phyloP scores from a whole-genome alignment of 2,113 vertebrate genomes.

The Ameiurus melas region DNA sequence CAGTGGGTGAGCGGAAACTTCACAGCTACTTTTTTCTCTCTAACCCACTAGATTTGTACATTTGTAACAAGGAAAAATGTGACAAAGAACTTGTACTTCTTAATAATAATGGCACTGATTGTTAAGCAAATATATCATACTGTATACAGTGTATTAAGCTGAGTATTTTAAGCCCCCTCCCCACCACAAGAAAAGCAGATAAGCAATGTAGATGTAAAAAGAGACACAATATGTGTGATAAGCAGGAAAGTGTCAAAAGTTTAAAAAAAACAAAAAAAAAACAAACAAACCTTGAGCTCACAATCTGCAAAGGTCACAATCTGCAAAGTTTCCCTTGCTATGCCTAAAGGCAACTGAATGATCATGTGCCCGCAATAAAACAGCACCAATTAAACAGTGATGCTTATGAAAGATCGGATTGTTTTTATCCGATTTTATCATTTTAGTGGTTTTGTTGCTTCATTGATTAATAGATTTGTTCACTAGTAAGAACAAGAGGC shows the following conservation, averaged over 20 bases:
- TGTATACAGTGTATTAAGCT: neutral
- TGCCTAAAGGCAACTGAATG: constrained; percentile 10
- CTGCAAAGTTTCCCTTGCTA: neutral
- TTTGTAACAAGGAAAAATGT: neutral
- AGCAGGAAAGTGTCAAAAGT: neutral
- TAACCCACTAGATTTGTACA: neutral
- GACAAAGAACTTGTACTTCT: neutral
- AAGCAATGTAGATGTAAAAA: neutral
- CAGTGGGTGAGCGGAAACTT: neutral
- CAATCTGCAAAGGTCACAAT: neutral
- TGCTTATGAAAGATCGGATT: constrained; percentile 28
- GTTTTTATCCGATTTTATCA: neutral
- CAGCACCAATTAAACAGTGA: neutral
- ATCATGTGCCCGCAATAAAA: constrained; percentile 33
- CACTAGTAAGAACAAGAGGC: neutral
- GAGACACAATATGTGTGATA: neutral
- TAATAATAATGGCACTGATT: neutral
- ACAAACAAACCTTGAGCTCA: neutral
- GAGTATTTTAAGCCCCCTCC: neutral
- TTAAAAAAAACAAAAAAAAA: neutral
- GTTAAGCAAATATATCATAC: neutral
- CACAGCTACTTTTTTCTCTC: neutral
- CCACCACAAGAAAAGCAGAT: neutral
- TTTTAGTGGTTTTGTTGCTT: neutral
- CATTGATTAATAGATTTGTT: neutral